A percentile compares a stretch with the other conserved stretches of the same genome.
Evolutionary conservation across 2,888 invertebrate species (phyloP).

Genomic region (Geotrupes spiniger): DNA sequence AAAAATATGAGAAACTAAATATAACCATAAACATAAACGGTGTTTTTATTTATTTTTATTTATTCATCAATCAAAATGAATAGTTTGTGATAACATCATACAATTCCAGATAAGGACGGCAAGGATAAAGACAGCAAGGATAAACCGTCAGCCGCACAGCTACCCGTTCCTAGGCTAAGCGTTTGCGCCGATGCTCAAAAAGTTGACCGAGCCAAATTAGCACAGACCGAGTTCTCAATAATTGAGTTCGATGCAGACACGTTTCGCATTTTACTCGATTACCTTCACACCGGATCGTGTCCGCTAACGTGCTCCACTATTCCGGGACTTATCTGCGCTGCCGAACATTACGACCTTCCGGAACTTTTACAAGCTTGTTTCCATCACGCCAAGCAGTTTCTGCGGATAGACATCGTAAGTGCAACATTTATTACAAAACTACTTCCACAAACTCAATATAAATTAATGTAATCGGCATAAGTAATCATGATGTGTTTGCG

Average conservation of each 20-base stretch:
- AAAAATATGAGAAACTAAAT: too few species aligned
- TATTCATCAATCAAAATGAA: too few species aligned
- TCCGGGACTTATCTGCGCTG: slow-evolving; percentile 89
- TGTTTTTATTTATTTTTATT: too few species aligned
- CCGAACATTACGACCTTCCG: slow-evolving; percentile 91
- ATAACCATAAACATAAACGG: too few species aligned
- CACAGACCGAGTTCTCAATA: slow-evolving; percentile 92
- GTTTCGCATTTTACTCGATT: slow-evolving; percentile 85
- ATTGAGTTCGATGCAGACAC: slow-evolving; percentile 95
- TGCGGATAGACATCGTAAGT: slow-evolving; percentile 84
- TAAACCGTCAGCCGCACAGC: slow-evolving; percentile 66
- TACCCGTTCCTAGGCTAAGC: slow-evolving; percentile 83
- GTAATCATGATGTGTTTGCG: too few species aligned
- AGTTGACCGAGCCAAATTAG: slow-evolving; percentile 86
- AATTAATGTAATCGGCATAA: too few species aligned
- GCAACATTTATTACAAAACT: neutral
- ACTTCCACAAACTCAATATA: neutral
- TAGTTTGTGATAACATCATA: too few species aligned
- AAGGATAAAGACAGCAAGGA: slow-evolving; percentile 79
- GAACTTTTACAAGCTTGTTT: slow-evolving; percentile 92
- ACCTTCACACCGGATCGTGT: slow-evolving; percentile 90
- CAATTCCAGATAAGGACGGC: slow-evolving; percentile 69
- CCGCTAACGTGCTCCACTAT: slow-evolving; percentile 89
- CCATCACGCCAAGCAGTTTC: slow-evolving; percentile 92
- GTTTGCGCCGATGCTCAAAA: slow-evolving; percentile 94